phyloP scores from a whole-genome alignment of 2,113 vertebrate genomes.

The Corvus moneduloides region DNA sequence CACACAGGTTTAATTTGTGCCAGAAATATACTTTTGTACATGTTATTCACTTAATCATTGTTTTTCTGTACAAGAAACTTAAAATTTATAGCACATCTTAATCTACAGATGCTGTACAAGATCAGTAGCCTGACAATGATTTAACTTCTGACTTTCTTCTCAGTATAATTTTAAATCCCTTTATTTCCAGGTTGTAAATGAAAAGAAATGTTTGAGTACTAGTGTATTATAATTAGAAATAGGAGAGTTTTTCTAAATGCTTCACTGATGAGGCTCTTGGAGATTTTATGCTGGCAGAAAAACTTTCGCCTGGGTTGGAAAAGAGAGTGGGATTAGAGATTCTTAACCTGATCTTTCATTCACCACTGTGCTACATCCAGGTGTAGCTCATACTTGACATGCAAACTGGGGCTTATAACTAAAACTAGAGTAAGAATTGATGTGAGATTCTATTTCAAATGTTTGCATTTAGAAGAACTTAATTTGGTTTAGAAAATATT shows the following conservation, averaged over 20 bases:
- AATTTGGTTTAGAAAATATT: neutral
- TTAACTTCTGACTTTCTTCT: neutral
- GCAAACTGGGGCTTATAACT: neutral
- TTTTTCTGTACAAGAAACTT: neutral
- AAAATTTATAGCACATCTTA: neutral
- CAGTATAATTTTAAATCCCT: neutral
- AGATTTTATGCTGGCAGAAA: neutral
- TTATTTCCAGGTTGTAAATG: neutral
- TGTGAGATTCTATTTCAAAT: neutral
- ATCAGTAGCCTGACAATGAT: neutral
- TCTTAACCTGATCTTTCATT: neutral
- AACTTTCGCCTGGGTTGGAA: neutral
- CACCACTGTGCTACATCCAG: neutral
- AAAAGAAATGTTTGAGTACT: neutral
- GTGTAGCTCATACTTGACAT: neutral
- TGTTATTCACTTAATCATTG: neutral
- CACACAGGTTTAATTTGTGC: neutral
- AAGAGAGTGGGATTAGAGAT: neutral
- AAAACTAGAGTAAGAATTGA: neutral
- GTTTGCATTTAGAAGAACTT: neutral
- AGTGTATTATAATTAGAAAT: neutral
- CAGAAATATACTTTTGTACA: neutral
- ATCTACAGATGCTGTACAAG: neutral
- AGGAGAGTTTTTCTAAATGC: neutral
- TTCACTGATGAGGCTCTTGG: neutral